Percentiles rank a stretch among this genome's conserved stretches.
Conservation (phyloP, 2,113 vertebrate species). For the Electrona antarctica region DNA sequence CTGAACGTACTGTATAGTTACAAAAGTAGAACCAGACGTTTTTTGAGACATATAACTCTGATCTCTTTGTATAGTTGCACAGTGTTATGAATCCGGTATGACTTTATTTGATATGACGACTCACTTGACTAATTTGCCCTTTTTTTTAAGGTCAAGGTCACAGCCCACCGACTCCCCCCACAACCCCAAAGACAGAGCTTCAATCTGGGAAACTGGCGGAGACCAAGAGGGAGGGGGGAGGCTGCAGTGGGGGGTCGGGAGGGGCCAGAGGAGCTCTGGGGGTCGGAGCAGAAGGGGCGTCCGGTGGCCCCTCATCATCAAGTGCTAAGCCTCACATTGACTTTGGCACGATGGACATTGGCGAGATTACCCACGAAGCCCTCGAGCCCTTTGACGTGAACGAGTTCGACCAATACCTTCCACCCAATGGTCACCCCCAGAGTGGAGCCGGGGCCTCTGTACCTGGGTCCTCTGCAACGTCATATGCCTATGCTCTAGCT, state of each 20-base stretch:
- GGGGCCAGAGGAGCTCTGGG: conserved; percentile 84
- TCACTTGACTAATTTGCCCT: conserved; percentile 13
- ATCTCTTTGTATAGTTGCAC: background rate
- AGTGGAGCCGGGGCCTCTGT: conserved; percentile 48
- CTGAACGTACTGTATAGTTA: too few relatives aligned
- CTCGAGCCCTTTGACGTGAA: conserved; percentile 97
- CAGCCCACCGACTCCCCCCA: conserved; percentile 96
- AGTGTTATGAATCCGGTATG: background rate
- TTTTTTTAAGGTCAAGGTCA: conserved; percentile 87
- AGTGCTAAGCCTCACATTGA: conserved; percentile 95
- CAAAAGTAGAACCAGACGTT: too few relatives aligned
- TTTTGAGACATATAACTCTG: too few relatives aligned
- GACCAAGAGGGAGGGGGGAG: conserved; percentile 82
- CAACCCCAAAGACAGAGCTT: conserved; percentile 97
- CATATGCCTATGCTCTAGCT: conserved; percentile 90
- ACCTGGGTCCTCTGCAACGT: conserved; percentile 72
- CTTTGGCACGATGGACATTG: conserved; percentile 97
- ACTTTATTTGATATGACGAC: conserved; percentile 1
- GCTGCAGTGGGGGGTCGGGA: conserved; percentile 63
- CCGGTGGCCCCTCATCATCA: conserved; percentile 66
- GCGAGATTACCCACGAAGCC: conserved; percentile 98
- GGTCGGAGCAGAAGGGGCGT: conserved; percentile 71
- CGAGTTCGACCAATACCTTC: conserved; percentile 97
- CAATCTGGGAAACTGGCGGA: conserved; percentile 91
- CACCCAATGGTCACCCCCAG: conserved; percentile 91